Evolutionary conservation across 1,140 invertebrate genomes (phyloP).

Genomic region (Diabrotica virgifera): DNA sequence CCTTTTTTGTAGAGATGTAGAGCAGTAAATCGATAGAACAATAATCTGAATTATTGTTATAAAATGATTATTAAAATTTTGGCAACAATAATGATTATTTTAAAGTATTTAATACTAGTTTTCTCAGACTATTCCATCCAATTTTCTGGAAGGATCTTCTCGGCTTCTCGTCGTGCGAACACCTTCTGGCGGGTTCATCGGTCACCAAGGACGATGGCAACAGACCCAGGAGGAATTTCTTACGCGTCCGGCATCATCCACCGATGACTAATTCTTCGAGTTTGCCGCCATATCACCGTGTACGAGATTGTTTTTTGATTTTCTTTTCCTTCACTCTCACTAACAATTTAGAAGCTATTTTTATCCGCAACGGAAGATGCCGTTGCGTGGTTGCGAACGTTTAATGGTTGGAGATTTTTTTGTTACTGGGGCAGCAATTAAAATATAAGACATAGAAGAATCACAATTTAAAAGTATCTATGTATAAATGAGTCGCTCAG

Average conservation of each 20-base stretch:
- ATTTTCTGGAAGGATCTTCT: background rate
- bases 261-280: background rate
- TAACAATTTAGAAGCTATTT: background rate
- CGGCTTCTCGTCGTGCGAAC: background rate
- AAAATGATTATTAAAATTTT: no score
- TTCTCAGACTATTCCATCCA: background rate
- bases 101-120: background rate
- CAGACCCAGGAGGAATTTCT: conserved; percentile 1
- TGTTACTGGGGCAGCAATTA: background rate
- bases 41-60: no score
- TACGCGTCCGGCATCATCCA: background rate
- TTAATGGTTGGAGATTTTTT: background rate
- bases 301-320: background rate
- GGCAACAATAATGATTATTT: no score
- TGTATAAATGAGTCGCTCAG: no score
- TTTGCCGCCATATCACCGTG: background rate
- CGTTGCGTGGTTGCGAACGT: background rate
- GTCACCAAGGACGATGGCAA: background rate
- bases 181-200: background rate
- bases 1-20: no score
- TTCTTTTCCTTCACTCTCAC: background rate
- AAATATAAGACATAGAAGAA: no score
- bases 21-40: no score
- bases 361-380: background rate
- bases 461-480: no score